These are phyloP conservation scores for Oryzaephilus surinamensis DNA, from an alignment of 1,140 invertebrate species.

Conservation along the genomic window DNA sequence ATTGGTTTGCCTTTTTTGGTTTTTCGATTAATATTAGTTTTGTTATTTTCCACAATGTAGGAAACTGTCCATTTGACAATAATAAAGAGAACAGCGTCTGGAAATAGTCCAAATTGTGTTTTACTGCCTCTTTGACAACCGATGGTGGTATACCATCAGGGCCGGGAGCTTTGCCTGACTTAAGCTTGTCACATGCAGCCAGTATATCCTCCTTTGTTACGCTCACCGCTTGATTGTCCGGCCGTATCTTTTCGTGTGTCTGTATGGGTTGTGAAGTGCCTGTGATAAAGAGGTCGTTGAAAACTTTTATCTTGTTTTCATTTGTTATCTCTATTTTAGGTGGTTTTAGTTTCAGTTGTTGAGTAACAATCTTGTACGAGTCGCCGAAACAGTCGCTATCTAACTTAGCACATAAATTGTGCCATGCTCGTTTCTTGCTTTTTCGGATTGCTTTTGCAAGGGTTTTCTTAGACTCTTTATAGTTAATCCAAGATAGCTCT, in stretches of 20 bases:
- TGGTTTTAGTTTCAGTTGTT: not conserved
- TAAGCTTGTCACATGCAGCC: constrained; percentile 1
- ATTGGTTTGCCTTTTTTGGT: not conserved
- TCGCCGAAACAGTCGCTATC: not conserved
- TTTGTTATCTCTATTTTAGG: not conserved
- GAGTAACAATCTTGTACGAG: not conserved
- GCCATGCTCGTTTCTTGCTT: not conserved
- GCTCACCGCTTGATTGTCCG: too few relatives aligned
- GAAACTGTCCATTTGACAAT: too few relatives aligned
- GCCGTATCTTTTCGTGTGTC: not conserved
- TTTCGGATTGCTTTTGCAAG: not conserved
- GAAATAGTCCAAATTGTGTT: too few relatives aligned
- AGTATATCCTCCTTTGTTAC: constrained; percentile 2
- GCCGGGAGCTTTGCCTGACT: constrained; percentile 6
- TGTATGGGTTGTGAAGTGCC: not conserved
- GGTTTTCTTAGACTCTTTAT: not conserved
- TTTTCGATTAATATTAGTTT: not conserved
- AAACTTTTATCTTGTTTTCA: not conserved
- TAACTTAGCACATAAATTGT: not conserved
- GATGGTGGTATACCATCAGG: constrained; percentile 4
- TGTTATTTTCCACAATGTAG: constrained; percentile 17
- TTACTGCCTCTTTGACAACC: constrained; percentile 1
- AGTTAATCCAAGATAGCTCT: not conserved
- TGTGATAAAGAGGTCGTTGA: constrained; percentile 1
- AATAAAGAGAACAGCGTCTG: too few relatives aligned